phyloP scores from a whole-genome alignment of 2,797 vertebrate genomes.

The Sciaenops ocellatus region DNA sequence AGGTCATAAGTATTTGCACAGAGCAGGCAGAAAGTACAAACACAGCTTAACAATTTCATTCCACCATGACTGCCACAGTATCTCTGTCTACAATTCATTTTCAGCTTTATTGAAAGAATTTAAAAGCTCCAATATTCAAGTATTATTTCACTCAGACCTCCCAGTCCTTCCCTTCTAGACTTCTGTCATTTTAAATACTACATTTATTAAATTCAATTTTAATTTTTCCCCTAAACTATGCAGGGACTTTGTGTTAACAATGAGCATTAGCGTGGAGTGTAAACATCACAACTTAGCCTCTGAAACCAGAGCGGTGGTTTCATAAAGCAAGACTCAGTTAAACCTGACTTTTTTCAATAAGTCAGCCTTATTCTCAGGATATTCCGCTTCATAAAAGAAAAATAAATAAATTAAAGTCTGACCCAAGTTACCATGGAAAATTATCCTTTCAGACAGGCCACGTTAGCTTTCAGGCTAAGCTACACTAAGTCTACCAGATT shows the following conservation, averaged over 20 bases:
- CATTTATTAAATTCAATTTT: background rate
- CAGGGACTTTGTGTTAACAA: background rate
- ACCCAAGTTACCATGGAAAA: background rate
- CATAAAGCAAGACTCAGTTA: background rate
- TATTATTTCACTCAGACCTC: background rate
- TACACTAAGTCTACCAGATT: background rate
- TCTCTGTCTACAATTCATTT: conserved; percentile 3
- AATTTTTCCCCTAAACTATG: background rate
- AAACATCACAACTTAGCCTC: background rate
- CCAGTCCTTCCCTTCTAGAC: background rate
- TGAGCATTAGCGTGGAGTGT: too few species aligned
- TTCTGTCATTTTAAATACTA: background rate
- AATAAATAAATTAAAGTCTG: background rate
- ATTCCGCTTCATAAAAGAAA: background rate
- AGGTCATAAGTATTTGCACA: conserved; percentile 10
- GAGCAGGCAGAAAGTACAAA: conserved; percentile 14
- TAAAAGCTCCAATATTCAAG: background rate
- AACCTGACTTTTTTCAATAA: background rate
- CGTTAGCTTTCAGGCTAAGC: background rate
- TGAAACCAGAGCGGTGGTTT: background rate
- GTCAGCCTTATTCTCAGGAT: background rate
- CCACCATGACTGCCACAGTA: background rate
- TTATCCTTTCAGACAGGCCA: background rate
- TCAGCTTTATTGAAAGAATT: background rate
- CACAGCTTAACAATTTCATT: background rate